Evolutionary conservation across 2,113 vertebrate species (phyloP).

Genomic region (Agelaius tricolor): DNA sequence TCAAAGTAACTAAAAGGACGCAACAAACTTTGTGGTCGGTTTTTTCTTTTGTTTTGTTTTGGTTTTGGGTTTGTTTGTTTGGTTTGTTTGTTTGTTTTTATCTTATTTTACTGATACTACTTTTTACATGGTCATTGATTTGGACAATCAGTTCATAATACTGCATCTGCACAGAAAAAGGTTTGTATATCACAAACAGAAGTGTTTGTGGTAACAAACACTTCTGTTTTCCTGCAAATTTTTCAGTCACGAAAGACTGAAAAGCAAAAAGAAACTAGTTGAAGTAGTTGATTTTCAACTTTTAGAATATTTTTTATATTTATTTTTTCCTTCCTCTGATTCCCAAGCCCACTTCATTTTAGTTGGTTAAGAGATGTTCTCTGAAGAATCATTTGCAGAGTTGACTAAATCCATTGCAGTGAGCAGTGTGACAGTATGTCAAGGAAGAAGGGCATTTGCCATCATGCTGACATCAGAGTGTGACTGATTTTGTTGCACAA

Average conservation of each 20-base stretch:
- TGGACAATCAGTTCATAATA: background rate
- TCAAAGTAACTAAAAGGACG: background rate
- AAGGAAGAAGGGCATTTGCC: background rate
- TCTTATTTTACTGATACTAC: background rate
- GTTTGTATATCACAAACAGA: background rate
- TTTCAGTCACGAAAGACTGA: background rate
- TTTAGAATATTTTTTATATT: background rate
- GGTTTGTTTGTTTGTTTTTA: too few species aligned
- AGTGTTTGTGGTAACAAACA: background rate
- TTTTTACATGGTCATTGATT: background rate
- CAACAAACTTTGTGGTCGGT: background rate
- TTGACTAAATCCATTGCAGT: background rate
- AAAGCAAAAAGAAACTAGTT: background rate
- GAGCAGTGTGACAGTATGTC: background rate
- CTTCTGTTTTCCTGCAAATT: background rate
- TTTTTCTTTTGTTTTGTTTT: background rate
- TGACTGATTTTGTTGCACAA: background rate
- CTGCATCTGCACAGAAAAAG: background rate
- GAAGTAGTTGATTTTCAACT: background rate
- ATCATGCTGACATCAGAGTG: background rate
- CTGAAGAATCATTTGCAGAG: background rate
- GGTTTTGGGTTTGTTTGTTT: background rate
- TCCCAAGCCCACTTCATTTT: background rate
- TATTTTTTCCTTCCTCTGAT: background rate
- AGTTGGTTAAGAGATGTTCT: background rate